phyloP scores from a whole-genome alignment of 2,888 invertebrate species.

The Habroteleia sp. region DNA sequence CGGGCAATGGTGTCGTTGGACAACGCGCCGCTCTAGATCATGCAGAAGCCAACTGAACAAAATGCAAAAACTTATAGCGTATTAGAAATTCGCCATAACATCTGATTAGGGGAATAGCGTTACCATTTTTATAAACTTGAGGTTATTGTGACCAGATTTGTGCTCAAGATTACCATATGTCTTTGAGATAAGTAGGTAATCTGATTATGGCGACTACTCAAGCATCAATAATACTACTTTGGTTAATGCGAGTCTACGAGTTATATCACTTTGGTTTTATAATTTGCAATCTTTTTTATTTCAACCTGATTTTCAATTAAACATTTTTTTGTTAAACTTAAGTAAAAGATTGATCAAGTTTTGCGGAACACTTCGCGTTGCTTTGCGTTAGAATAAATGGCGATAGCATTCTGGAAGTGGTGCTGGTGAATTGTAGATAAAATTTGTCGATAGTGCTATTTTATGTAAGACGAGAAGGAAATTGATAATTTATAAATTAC shows the following conservation, averaged over 20 bases:
- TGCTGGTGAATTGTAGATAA: too few relatives aligned
- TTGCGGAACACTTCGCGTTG: too few relatives aligned
- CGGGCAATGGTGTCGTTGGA: constrained; percentile 14
- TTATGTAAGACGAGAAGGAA: too few relatives aligned
- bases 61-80: not conserved
- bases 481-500: too few relatives aligned
- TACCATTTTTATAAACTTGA: constrained; percentile 36
- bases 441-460: too few relatives aligned
- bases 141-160: constrained; percentile 44
- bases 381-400: too few relatives aligned
- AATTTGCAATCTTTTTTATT: constrained; percentile 6
- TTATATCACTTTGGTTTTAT: constrained; percentile 31
- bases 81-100: constrained; percentile 16
- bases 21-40: constrained; percentile 25
- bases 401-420: too few relatives aligned
- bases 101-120: constrained; percentile 35
- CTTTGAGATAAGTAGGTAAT: constrained; percentile 49
- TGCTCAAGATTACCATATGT: constrained; percentile 37
- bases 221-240: constrained; percentile 46
- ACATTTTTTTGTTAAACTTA: constrained; percentile 10
- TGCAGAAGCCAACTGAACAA: not conserved
- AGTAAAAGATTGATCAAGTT: too few relatives aligned
- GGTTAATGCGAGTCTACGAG: constrained; percentile 21
- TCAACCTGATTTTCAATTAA: constrained; percentile 11
- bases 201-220: constrained; percentile 42